Conservation (phyloP, 2,888 invertebrate genomes). For the Perithous albicinctus region DNA sequence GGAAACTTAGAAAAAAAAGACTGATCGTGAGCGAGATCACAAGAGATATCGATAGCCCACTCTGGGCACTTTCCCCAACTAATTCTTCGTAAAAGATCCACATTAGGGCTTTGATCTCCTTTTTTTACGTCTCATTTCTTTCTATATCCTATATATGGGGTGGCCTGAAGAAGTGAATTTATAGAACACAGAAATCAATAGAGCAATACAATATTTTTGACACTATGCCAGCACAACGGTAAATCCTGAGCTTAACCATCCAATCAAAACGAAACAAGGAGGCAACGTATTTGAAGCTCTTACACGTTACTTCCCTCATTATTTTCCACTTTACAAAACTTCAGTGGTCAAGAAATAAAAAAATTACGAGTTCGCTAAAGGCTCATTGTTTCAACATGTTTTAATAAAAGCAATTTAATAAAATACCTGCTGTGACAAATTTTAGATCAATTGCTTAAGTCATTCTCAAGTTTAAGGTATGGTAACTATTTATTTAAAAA, state of each 20-base stretch:
- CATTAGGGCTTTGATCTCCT: conserved; percentile 69
- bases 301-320: too few species aligned
- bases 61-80: conserved; percentile 55
- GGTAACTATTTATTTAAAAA: too few species aligned
- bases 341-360: too few species aligned
- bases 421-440: too few species aligned
- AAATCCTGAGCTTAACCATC: background rate
- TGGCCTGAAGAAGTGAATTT: background rate
- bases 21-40: conserved; percentile 5
- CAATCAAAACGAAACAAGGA: too few species aligned
- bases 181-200: background rate
- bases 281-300: too few species aligned
- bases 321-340: too few species aligned
- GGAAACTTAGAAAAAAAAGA: conserved; percentile 28
- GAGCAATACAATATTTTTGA: background rate
- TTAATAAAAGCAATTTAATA: too few species aligned
- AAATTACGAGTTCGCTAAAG: too few species aligned
- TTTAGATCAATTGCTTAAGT: too few species aligned
- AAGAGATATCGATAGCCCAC: conserved; percentile 59
- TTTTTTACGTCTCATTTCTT: conserved; percentile 72
- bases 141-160: background rate
- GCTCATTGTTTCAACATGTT: too few species aligned
- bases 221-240: background rate
- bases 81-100: conserved; percentile 69
- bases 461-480: too few species aligned